Evolutionary conservation across 2,113 vertebrate species (phyloP), one percentile per base, ranked within the genome.

Genomic region (Chitala chitala): DNA sequence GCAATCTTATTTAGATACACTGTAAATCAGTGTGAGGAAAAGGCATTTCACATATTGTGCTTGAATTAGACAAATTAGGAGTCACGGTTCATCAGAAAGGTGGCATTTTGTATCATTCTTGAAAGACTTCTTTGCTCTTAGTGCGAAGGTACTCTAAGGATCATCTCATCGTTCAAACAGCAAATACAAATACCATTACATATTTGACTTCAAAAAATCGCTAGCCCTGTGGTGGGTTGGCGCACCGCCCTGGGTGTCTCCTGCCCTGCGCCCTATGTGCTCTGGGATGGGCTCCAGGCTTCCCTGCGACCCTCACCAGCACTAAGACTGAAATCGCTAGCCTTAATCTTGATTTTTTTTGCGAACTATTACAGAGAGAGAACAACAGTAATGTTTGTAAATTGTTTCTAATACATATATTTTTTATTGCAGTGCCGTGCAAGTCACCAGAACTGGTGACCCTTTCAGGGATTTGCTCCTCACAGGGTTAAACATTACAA

Each of bases 1-100:
- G 87, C 87, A 84, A 91, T 88, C 92, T 95, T 88, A 83, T 68
- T 95, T 94, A 94, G 91, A 83, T 85, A 78, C 87, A 84, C 82
- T 91, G 91, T 91, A 92, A 91, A 92, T 92, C 83, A 90, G 84
- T 75, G 76, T 74, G 75, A 79, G 78, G 81, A 75, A 76, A 85
- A 91, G 91, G 88, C 91, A 82, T 83, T 69, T 84, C 69, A 72
- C 81, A 77, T 92, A 88, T 92, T 92, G 90, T 82, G 80, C 76
- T 78, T 73, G 80, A 72, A 78, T 92, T 91, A 89, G 82, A 75
- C 78, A 75, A 79, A 75, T 78, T 81, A 68, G 24, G 24, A 68
- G 24, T 68, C 64, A 48, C 10, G 22, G 42, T 68, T n/a, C 9
- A 24, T 26, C 64, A 68, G 26, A 68, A 44, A 26, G 40, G 40